Percentiles rank a stretch among this genome's conserved stretches.
These are phyloP conservation scores for Ormyrus labotus DNA, from an alignment of 2,888 invertebrate genomes.

Conservation along the genomic window DNA sequence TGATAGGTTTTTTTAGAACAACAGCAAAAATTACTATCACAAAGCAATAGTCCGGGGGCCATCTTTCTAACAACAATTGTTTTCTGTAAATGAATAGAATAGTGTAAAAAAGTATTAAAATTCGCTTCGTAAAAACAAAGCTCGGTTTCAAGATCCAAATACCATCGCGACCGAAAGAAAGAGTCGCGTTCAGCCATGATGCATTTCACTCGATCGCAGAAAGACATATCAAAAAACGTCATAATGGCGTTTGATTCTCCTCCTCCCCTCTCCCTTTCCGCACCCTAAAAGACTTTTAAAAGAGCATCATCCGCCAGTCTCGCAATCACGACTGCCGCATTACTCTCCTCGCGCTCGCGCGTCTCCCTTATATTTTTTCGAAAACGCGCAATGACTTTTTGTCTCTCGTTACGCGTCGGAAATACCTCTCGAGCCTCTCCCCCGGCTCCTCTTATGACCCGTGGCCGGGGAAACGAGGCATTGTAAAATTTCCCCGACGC, in stretches of 20 bases:
- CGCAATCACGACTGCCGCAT: slow-evolving; percentile 46
- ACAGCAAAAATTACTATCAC: too few relatives aligned
- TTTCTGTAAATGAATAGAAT: too few relatives aligned
- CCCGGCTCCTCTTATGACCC: slow-evolving; percentile 41
- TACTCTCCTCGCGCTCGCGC: slow-evolving; percentile 5
- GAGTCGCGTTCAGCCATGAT: too few relatives aligned
- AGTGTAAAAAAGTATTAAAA: too few relatives aligned
- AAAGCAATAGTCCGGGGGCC: too few relatives aligned
- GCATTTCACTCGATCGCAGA: neutral
- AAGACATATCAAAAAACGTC: neutral
- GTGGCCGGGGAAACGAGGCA: slow-evolving; percentile 34
- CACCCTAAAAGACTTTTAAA: neutral
- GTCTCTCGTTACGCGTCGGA: slow-evolving; percentile 48
- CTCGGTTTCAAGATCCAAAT: too few relatives aligned
- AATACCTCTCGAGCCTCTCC: slow-evolving; percentile 33
- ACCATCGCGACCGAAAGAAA: too few relatives aligned
- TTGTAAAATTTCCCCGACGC: slow-evolving; percentile 41
- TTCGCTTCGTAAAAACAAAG: too few relatives aligned
- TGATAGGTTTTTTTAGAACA: too few relatives aligned
- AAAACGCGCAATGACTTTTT: slow-evolving; percentile 50
- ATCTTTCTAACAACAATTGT: too few relatives aligned
- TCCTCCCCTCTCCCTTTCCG: neutral
- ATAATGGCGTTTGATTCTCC: slow-evolving; percentile 53
- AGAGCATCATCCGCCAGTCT: slow-evolving; percentile 46
- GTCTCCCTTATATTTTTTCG: neutral